Percentiles rank a stretch among this genome's conserved stretches.
These are phyloP conservation scores for Nephrocerus scutellatus DNA, from an alignment of 2,888 invertebrate genomes.

Conservation along the genomic window DNA sequence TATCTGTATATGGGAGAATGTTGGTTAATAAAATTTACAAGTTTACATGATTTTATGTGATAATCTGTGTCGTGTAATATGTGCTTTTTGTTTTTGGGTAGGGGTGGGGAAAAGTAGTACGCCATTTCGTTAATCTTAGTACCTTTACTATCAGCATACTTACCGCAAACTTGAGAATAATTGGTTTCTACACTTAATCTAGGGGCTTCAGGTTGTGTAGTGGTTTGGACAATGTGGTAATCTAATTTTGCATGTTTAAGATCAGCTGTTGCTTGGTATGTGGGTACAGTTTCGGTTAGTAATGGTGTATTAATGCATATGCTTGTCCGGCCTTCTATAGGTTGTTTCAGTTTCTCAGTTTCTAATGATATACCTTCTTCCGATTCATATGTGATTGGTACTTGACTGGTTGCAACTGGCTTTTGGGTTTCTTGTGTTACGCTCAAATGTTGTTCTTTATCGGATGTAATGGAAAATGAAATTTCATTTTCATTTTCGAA, in stretches of 20 bases:
- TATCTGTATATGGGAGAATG: slow-evolving; percentile 42
- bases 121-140: slow-evolving; percentile 34
- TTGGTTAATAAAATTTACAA: slow-evolving; percentile 22
- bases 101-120: slow-evolving; percentile 37
- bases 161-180: slow-evolving; percentile 23
- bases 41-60: slow-evolving; percentile 20
- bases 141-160: slow-evolving; percentile 26
- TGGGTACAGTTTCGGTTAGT: slow-evolving; percentile 10
- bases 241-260: slow-evolving; percentile 6
- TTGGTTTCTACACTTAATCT: slow-evolving; percentile 15
- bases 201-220: slow-evolving; percentile 1
- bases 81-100: slow-evolving; percentile 31
- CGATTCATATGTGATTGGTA: slow-evolving; percentile 12
- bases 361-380: slow-evolving; percentile 8
- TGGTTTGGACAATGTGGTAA: slow-evolving; percentile 9
- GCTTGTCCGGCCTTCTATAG: slow-evolving; percentile 1
- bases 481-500: slow-evolving; percentile 21
- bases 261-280: slow-evolving; percentile 8
- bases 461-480: slow-evolving; percentile 13
- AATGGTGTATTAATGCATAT: slow-evolving; percentile 6
- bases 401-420: slow-evolving; percentile 14
- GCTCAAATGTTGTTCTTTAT: slow-evolving; percentile 14
- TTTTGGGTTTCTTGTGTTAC: slow-evolving; percentile 17
- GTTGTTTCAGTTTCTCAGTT: background rate
- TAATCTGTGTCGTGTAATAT: slow-evolving; percentile 33